Evolutionary conservation across 2,888 invertebrate species (phyloP).

Genomic region (Parnassius apollo): DNA sequence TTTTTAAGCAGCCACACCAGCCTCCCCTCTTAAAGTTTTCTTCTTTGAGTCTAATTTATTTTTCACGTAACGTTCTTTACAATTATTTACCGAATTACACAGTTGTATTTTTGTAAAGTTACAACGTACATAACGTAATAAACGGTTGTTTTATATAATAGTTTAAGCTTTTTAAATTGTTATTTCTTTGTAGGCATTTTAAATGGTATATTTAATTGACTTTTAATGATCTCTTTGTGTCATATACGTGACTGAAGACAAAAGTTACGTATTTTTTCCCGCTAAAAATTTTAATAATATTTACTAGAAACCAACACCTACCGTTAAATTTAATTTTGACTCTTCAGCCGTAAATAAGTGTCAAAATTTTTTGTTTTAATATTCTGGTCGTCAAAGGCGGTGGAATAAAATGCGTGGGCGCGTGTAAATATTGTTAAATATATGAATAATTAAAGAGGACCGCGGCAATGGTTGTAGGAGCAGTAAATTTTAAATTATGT

Average conservation of each 20-base stretch:
- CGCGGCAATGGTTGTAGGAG: conserved; percentile 53
- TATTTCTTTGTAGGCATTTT: conserved; percentile 15
- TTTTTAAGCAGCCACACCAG: too few species aligned
- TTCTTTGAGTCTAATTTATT: too few species aligned
- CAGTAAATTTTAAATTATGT: conserved; percentile 49
- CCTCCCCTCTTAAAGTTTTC: too few species aligned
- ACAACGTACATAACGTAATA: too few species aligned
- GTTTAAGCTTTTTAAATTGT: conserved; percentile 6
- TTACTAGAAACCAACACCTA: too few species aligned
- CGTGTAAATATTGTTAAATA: conserved; percentile 57
- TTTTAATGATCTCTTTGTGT: conserved; percentile 15
- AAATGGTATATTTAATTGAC: conserved; percentile 1
- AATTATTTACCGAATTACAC: too few species aligned
- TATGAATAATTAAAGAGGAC: conserved; percentile 35
- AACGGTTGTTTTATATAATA: background rate
- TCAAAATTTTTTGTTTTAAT: background rate
- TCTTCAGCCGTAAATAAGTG: background rate
- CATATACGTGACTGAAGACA: background rate
- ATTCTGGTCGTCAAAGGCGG: conserved; percentile 13
- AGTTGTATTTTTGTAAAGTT: too few species aligned
- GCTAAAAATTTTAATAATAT: background rate
- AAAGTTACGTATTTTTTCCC: background rate
- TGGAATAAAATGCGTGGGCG: conserved; percentile 36
- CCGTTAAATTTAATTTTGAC: too few species aligned
- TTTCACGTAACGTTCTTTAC: too few species aligned